Percentiles rank a stretch among this genome's conserved stretches.
Evolutionary conservation across 2,797 vertebrate genomes (phyloP).

Genomic region (Stomatorhinus walkeri): DNA sequence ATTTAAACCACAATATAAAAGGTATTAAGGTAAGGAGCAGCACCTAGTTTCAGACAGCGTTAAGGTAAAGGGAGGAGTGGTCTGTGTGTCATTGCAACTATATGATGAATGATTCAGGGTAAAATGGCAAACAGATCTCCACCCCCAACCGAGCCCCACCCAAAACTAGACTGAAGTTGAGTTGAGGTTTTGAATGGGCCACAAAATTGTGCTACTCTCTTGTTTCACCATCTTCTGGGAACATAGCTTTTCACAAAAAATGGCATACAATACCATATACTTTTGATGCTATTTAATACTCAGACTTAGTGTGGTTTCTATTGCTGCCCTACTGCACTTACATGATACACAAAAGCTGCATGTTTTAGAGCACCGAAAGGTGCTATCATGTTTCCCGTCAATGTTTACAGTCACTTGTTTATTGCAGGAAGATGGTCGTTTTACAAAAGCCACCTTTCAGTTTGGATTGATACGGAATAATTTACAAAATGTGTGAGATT

Average conservation of each 20-base stretch:
- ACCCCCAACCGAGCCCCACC: neutral
- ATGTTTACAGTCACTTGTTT: neutral
- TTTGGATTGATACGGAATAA: neutral
- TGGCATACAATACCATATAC: constrained; percentile 8
- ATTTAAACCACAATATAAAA: neutral
- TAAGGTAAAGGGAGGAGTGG: neutral
- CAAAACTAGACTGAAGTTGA: neutral
- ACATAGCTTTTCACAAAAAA: neutral
- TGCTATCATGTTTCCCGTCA: neutral
- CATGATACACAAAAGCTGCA: neutral
- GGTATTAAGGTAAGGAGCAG: neutral
- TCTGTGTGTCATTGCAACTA: neutral
- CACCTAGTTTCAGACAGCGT: neutral
- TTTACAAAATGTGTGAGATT: neutral
- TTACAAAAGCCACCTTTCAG: neutral
- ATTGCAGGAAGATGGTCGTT: neutral
- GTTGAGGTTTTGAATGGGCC: neutral
- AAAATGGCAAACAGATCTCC: neutral
- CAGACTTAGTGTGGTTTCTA: neutral
- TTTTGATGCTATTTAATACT: constrained; percentile 13
- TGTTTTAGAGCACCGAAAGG: neutral
- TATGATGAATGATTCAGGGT: neutral
- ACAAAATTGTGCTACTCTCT: constrained; percentile 7
- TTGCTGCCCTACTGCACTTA: neutral
- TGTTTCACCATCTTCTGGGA: constrained; percentile 6